These are phyloP conservation scores for Melierax canorus DNA, from an alignment of 2,113 vertebrate genomes.

Conservation along the genomic window DNA sequence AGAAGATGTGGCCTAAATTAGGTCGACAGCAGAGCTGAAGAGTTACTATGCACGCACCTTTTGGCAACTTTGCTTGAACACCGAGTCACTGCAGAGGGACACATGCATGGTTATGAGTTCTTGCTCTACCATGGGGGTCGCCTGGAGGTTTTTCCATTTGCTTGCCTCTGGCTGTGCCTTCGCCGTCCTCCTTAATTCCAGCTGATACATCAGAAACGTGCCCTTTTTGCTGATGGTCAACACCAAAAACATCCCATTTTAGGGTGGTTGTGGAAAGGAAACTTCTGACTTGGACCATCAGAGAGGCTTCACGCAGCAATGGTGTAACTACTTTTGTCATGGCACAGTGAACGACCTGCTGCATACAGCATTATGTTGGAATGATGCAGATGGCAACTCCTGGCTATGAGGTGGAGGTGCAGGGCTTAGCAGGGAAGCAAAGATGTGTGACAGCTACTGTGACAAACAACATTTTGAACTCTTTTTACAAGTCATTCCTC, in stretches of 20 bases:
- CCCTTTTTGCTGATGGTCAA: conserved; percentile 28
- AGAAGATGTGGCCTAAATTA: conserved; percentile 68
- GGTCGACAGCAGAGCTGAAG: conserved; percentile 34
- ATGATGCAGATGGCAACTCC: neutral
- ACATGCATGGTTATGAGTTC: neutral
- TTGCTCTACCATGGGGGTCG: neutral
- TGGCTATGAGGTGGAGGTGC: neutral
- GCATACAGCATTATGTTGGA: neutral
- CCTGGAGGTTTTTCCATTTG: neutral
- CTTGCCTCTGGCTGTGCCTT: conserved; percentile 57
- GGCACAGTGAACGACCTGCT: neutral
- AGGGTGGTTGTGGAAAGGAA: neutral
- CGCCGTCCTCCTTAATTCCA: neutral
- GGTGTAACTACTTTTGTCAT: fast-evolving
- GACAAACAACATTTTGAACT: conserved; percentile 2
- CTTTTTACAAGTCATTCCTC: neutral
- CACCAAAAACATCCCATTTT: neutral
- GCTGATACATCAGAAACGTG: conserved; percentile 2
- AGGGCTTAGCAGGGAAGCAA: neutral
- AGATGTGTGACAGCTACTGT: neutral
- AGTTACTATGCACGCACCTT: conserved; percentile 55
- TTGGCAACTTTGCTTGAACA: conserved; percentile 9
- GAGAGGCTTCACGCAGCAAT: neutral
- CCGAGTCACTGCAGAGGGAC: conserved; percentile 3
- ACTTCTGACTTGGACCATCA: neutral